These are phyloP conservation scores for Trisateles emortualis DNA, from an alignment of 2,888 invertebrate species.

Conservation along the genomic window DNA sequence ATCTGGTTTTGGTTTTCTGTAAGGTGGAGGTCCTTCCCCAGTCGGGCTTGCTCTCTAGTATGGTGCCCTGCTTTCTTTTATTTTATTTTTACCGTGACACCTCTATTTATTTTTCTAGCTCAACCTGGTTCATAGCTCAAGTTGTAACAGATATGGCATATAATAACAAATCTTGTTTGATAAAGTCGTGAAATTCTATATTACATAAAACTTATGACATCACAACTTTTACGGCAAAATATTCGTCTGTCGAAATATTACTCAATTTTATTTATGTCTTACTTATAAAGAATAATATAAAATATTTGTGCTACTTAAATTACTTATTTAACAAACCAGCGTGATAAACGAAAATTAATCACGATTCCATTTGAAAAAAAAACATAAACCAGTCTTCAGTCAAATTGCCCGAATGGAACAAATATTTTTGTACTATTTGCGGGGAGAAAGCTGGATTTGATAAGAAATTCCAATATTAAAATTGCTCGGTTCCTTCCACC, in stretches of 20 bases:
- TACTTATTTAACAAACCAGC: slow-evolving; percentile 29
- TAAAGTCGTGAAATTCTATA: too few species aligned
- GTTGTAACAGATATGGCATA: too few species aligned
- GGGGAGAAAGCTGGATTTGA: slow-evolving; percentile 65
- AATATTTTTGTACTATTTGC: slow-evolving; percentile 56
- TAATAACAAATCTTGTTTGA: too few species aligned
- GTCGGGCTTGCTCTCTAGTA: too few species aligned
- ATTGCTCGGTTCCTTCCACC: slow-evolving; percentile 74
- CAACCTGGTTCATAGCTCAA: too few species aligned
- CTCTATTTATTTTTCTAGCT: too few species aligned
- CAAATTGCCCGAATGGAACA: slow-evolving; percentile 48
- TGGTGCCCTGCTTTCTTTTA: too few species aligned
- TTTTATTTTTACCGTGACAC: too few species aligned
- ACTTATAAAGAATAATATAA: neutral
- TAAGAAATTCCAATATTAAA: slow-evolving; percentile 81
- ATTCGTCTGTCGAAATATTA: neutral
- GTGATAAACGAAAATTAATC: slow-evolving; percentile 39
- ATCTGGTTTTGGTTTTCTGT: too few species aligned
- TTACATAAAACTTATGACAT: too few species aligned
- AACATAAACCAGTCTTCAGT: slow-evolving; percentile 40
- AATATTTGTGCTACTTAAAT: slow-evolving; percentile 9
- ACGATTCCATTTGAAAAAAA: slow-evolving; percentile 37
- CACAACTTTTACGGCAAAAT: neutral
- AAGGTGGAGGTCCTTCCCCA: too few species aligned
- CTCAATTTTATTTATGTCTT: neutral